Evolutionary conservation across 2,888 invertebrate species (phyloP), one percentile per base, ranked within the genome.

Genomic region (Orthonevra nobilis): DNA sequence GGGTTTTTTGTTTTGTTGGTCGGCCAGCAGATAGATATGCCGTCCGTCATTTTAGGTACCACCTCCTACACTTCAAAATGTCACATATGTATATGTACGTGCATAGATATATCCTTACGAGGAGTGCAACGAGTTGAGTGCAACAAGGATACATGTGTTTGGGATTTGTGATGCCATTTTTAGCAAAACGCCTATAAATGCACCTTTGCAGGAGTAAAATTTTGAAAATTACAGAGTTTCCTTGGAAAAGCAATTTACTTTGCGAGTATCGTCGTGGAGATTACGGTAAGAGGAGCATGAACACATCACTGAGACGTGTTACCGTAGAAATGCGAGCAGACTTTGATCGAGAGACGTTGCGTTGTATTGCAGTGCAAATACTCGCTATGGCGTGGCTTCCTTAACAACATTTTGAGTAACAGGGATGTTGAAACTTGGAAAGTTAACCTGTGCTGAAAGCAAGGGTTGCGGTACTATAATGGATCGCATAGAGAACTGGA

Each of bases 41-140:
- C n/a, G n/a, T n/a, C n/a, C 42, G 42, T 66, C 56, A 48, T 68
- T 73, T 79, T 68, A 61, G 54, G 61, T 54, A 73, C 73, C 79
- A 73, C 79, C 79, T n/a, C 79, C 79, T 68, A 56, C 52, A 36
- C 42, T 30, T 9, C 10, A 50, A 34, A 12, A 5, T 28, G 3
- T 9, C 17, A 40, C 17, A 50, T 40, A 19, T 7, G 14, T 6
- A 14, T 42, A 14, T 9, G 10, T 44, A 9, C 26, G 42, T 14
- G 2, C 12, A 7, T 15, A 10, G 6, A 2, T 48, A 15, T 26
- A 26, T 9, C 10, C 15, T 34, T 28, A 19, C 5, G n/a, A 17
- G 3, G n/a, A 38, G 10, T 54, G 10, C 5, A 23, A 4, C 36
- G 38, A 28, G 23, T 46, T 34, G 20, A 46, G 28, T 54, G 54